Base-by-base conservation (phyloP, 2,797 vertebrate species). In the Smutsia gigantea region DNA sequence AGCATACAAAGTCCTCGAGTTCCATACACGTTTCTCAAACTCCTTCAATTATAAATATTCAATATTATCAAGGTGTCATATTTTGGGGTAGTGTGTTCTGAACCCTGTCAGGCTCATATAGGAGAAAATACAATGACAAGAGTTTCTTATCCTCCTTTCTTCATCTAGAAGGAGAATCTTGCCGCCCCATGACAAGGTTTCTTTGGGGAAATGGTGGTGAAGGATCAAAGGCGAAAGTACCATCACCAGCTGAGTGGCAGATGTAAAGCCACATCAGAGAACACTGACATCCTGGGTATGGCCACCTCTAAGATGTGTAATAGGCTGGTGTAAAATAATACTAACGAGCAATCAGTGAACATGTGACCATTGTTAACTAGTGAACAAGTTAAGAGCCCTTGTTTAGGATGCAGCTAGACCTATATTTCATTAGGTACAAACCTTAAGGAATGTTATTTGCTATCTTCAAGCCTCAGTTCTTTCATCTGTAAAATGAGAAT, bases 191-290 rank as follows among this genome's bases (percentile, higher is more conserved):
- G 25, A 75, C 27, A n/a, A 15, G 31, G 63, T 31, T 92, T 94
- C 81, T 75, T 79, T 90, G 1, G 17, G 87, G 81, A 87, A 23
- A 51, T 77, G 83, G 34, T 89, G 51, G 75, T 72, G 29, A 72
- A 81, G 49, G 59, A 61, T 83, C 75, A 90, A 91, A 93, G 83
- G 27, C 25, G 59, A 87, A 93, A 93, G 94, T 87, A 59, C 64
- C 59, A 55, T 31, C 23, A 15, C 34, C 49, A 57, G 27, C 37
- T 85, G 59, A 87, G n/a, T 10, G 64, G 13, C 19, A 71, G 31
- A 72, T 75, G 1, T 75, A 87, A 97, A 97, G 74, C 71, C 69
- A 74, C 90, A 90, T 95, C 84, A 97, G 87, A 95, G 88, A 94
- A 69, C 19, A 34, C 1, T 64, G 49, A 74, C 71, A 86, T 94